These are phyloP conservation scores for Xenotilapia longispinis DNA, from an alignment of 2,113 vertebrate genomes.

Conservation along the genomic window DNA sequence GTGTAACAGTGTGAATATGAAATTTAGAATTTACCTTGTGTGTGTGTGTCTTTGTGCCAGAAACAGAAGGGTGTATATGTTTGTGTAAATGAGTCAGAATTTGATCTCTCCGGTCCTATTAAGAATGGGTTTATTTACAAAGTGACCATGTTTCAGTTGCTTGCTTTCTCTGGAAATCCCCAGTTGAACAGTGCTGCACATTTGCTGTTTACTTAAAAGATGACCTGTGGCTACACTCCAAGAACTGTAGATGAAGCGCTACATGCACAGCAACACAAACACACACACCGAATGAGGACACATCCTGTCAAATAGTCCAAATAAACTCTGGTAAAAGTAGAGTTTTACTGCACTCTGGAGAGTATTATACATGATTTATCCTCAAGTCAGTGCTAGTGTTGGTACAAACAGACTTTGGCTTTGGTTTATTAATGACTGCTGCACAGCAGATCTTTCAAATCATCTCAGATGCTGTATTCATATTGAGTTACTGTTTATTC, in stretches of 20 bases:
- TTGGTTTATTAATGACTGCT: constrained; percentile 53
- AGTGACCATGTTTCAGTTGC: not conserved
- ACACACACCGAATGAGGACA: not conserved
- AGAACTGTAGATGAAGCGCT: not conserved
- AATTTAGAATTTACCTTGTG: not conserved
- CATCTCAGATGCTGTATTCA: constrained; percentile 45
- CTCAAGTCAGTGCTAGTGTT: constrained; percentile 7
- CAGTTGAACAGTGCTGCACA: not conserved
- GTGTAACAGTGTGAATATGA: constrained; percentile 13
- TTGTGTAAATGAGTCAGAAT: not conserved
- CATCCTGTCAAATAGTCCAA: constrained; percentile 28
- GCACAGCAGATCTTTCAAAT: constrained; percentile 45
- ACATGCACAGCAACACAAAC: not conserved
- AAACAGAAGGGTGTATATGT: not conserved
- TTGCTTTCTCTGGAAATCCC: constrained; percentile 1
- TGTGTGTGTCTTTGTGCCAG: not conserved
- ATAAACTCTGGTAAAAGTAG: constrained; percentile 30
- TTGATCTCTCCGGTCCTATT: not conserved
- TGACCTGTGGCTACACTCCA: constrained; percentile 1
- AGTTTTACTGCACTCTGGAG: constrained; percentile 26
- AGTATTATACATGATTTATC: constrained; percentile 41
- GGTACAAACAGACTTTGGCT: constrained; percentile 34
- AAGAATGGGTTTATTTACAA: constrained; percentile 10
- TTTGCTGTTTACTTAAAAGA: constrained; percentile 31
- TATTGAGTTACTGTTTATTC: constrained; percentile 32